These are phyloP conservation scores for Enoplosus armatus DNA, from an alignment of 2,797 vertebrate species.

Conservation along the genomic window DNA sequence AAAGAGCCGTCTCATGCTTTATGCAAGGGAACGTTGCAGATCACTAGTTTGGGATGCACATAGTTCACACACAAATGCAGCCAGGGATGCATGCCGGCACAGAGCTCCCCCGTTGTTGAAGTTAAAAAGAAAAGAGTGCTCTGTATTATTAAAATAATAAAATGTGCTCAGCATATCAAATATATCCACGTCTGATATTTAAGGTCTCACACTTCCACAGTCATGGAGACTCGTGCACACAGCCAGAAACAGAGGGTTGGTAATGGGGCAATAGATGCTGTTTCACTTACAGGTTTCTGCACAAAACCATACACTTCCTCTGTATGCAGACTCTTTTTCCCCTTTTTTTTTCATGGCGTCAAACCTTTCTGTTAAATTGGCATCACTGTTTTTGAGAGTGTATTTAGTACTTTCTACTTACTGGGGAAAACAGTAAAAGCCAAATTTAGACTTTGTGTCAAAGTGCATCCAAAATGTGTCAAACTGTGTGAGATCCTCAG, in stretches of 20 bases:
- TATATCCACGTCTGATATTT: no score
- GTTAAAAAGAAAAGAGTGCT: no score
- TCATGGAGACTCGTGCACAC: background rate
- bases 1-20: slow-evolving; percentile 7
- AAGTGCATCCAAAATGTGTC: background rate
- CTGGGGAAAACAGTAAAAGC: background rate
- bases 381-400: background rate
- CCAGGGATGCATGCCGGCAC: background rate
- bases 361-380: background rate
- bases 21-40: background rate
- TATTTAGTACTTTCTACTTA: background rate
- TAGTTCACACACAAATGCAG: slow-evolving; percentile 1
- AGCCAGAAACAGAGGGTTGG: background rate
- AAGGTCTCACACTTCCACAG: background rate
- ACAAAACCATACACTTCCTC: background rate
- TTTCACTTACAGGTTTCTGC: background rate
- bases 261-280: background rate
- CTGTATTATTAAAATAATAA: no score
- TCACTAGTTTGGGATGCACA: background rate
- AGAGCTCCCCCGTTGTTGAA: background rate
- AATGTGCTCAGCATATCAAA: no score
- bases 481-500: background rate
- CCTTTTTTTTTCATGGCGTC: background rate
- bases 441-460: background rate
- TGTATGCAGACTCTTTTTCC: background rate